A percentile compares a stretch with the other conserved stretches of the same genome.
Conservation (phyloP, 2,888 invertebrate genomes). For the Steinernema scapterisci region DNA sequence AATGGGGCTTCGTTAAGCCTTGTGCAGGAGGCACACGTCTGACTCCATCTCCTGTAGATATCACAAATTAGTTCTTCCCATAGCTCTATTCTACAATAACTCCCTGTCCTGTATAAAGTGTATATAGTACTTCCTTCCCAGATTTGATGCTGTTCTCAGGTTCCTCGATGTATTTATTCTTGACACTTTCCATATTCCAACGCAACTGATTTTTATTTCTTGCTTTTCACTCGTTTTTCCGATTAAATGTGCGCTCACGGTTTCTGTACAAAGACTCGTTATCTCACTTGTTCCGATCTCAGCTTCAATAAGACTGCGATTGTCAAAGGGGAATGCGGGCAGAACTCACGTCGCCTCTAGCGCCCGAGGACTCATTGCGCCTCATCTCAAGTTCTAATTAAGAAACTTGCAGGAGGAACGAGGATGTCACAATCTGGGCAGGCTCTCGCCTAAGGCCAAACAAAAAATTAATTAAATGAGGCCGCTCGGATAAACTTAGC, state of each 20-base stretch:
- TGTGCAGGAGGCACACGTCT: background rate
- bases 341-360: too few relatives aligned
- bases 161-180: background rate
- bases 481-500: background rate
- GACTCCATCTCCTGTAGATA: background rate
- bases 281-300: too few relatives aligned
- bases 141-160: background rate
- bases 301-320: too few relatives aligned
- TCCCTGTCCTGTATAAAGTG: background rate
- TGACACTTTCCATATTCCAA: too few relatives aligned
- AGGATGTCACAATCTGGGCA: background rate
- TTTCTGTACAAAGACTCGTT: too few relatives aligned
- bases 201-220: too few relatives aligned
- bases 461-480: constrained; percentile 26
- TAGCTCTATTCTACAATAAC: background rate
- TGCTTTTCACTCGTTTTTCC: too few relatives aligned
- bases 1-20: background rate
- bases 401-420: background rate
- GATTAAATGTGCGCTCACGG: too few relatives aligned
- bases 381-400: background rate
- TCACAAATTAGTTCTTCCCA: too few relatives aligned
- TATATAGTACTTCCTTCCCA: background rate
- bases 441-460: background rate
- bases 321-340: too few relatives aligned
- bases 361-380: too few relatives aligned